These are phyloP conservation scores for Lates japonicus DNA, from an alignment of 2,797 vertebrate species.

Conservation along the genomic window DNA sequence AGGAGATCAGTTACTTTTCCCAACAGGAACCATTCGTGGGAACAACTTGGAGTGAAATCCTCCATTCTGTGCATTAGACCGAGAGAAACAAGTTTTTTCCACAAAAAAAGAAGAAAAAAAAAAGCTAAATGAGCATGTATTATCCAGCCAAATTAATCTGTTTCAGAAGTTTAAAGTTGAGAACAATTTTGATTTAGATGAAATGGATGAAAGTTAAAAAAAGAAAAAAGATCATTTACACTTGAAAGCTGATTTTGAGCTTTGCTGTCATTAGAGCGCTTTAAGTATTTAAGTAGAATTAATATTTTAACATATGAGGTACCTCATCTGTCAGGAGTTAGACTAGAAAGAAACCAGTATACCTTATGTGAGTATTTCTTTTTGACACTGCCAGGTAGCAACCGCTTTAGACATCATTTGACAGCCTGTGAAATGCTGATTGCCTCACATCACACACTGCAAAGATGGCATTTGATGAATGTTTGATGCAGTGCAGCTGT, in stretches of 20 bases:
- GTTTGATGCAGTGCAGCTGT: slow-evolving; percentile 89
- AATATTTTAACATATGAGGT: slow-evolving; percentile 86
- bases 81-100: slow-evolving; percentile 67
- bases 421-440: slow-evolving; percentile 91
- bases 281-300: slow-evolving; percentile 89
- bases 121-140: slow-evolving; percentile 70
- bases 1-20: slow-evolving; percentile 73
- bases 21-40: slow-evolving; percentile 77
- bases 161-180: slow-evolving; percentile 78
- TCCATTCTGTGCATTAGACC: slow-evolving; percentile 74
- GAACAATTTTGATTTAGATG: slow-evolving; percentile 79
- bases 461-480: slow-evolving; percentile 90
- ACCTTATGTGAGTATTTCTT: slow-evolving; percentile 80
- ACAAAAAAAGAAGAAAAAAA: slow-evolving; percentile 11
- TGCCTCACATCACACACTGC: slow-evolving; percentile 89
- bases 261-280: slow-evolving; percentile 84
- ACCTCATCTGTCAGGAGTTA: slow-evolving; percentile 82
- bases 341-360: slow-evolving; percentile 82
- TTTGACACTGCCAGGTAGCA: slow-evolving; percentile 87
- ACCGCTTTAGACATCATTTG: slow-evolving; percentile 86
- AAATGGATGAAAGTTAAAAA: slow-evolving; percentile 73
- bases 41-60: slow-evolving; percentile 80
- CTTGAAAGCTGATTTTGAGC: slow-evolving; percentile 85
- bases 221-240: slow-evolving; percentile 82
- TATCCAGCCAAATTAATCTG: slow-evolving; percentile 76